Base-by-base conservation (phyloP, 2,888 invertebrate species). In the Glomeris marginata region DNA sequence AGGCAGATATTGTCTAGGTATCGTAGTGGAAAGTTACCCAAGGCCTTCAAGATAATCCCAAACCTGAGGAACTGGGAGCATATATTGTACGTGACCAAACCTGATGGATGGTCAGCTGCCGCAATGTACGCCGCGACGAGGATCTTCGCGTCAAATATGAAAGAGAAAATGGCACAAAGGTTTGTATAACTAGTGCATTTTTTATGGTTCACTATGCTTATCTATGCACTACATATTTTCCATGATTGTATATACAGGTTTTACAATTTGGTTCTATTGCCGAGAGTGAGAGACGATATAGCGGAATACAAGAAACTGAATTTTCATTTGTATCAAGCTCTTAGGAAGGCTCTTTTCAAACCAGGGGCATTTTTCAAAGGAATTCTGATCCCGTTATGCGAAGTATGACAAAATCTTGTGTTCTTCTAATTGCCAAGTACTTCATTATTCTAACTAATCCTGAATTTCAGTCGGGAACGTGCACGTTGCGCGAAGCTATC, bases 321-420 rank as follows among this genome's bases (percentile, higher is more conserved):
- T 69, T 90, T 90, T 65, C 97, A 98, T 68, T 72, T 99, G 28
- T 98, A 94, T 67, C 88, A 91, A 69, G 69, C 97, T 1, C 65
- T 98, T 44, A 75, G 81, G 55, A 94, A 95, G 68, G 77, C 97
- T 1, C 72, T 98, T 1, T 98, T 87, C 67, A 98, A 98, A 66
- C 95, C 97, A 40, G 91, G 85, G 20, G 97, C 88, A 40, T 99
- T 98, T 62, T 95, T 97, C 85, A 98, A 97, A 72, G 98, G 78
- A 55, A 69, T 80, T 53, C 64, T 79, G 13, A 61, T 80, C 33
- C 78, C 78, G 13, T 62, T 78, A 13, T 76, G 77, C 63, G 75
- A 75, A 67, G 74, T 74, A 62, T 59, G 59, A 57, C 56, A 81
- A 41, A 75, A 83, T 57, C 62, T 84, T 51, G 84, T 83, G 22